Evolutionary conservation across 64 coral and sea anemone genomes (phyloP).

Genomic region (Acropora tenuis): DNA sequence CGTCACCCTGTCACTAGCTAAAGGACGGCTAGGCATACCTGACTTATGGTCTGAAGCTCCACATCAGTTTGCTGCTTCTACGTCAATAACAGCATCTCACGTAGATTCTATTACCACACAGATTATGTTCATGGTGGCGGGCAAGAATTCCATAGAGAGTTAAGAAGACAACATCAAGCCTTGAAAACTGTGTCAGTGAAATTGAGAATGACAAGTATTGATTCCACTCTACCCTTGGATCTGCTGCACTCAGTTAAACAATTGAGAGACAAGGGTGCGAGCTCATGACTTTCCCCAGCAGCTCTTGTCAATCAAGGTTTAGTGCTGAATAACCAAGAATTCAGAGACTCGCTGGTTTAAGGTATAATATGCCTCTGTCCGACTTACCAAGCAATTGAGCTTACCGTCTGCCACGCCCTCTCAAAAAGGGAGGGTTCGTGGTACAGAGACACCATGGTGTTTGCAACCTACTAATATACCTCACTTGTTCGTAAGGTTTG

Average conservation of each 20-base stretch:
- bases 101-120: constrained; percentile 5
- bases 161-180: neutral
- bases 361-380: too few species aligned
- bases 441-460: too few species aligned
- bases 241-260: neutral
- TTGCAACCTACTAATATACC: too few species aligned
- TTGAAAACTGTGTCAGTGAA: neutral
- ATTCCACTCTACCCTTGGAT: neutral
- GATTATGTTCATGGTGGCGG: neutral
- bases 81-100: neutral
- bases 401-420: too few species aligned
- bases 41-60: neutral
- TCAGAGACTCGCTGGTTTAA: constrained; percentile 29
- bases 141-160: neutral
- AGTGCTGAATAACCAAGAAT: constrained; percentile 46
- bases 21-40: too few species aligned
- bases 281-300: neutral
- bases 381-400: too few species aligned
- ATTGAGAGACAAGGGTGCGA: too few species aligned
- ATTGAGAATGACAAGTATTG: neutral
- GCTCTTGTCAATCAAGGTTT: constrained; percentile 23
- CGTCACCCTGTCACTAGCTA: too few species aligned
- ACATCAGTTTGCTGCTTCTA: neutral
- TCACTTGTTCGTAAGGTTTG: too few species aligned
- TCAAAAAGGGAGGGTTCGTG: too few species aligned